Evolutionary conservation across 2,797 vertebrate species (phyloP), one percentile per base, ranked within the genome.

Genomic region (Lemur catta): DNA sequence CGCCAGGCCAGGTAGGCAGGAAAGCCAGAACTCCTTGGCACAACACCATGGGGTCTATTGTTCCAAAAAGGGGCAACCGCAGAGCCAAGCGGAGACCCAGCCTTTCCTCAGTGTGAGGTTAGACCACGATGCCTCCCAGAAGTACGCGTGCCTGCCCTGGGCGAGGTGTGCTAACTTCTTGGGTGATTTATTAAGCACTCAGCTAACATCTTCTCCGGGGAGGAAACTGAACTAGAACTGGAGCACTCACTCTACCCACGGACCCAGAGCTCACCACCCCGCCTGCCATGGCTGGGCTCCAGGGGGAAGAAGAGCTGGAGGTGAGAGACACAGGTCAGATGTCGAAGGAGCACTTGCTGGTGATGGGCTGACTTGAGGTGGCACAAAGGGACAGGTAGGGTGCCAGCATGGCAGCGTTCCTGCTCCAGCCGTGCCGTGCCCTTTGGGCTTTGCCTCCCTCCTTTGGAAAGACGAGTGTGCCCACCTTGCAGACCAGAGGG

Each of bases 11-110:
- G 33, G 6, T 9, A 65, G 50, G 26, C 76, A 72, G 15, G 63
- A 93, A 48, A 63, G 30, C 24, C 28, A 7, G 38, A 22, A 1
- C 17, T 55, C 30, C 55, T n/a, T 13, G 18, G 38, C 7, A 20
- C 0, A 3, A 18, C 8, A 57, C 52, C 38, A 1, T 0, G 48
- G 52, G 6, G 4, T 33, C 88, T 63, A 0, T 15, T 48, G 4
- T 12, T 75, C 48, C 41, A 13, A 4, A 46, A 28, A 63, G 28
- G 20, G 6, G 1, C 5, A 28, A 52, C 10, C 30, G 26, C 52
- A 33, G 72, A 65, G 43, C 43, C 48, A 8, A 30, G 46, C 8
- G 24, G 35, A 85, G 48, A 69, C 8, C 15, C 3, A 33, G 35
- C 2, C 20, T 1, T 80, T 35, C 28, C 65, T 50, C 13, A 7